Percentiles rank a stretch among this genome's conserved stretches.
Conservation (phyloP, 2,113 vertebrate species). For the Cyanoliseus patagonus region DNA sequence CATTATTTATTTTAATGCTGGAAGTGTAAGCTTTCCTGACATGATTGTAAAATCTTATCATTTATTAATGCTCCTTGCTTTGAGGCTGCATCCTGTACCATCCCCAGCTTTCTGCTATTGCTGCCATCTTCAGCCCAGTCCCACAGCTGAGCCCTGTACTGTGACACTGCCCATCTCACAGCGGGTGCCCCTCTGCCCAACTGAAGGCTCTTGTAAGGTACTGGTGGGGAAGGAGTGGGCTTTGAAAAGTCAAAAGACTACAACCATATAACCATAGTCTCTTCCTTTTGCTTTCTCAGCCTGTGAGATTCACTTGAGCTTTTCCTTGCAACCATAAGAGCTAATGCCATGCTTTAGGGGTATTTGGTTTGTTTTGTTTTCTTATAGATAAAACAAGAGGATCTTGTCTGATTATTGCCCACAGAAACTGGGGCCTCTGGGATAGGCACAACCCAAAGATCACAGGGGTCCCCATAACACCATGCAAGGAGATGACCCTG, state of each 20-base stretch:
- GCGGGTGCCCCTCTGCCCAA: not conserved
- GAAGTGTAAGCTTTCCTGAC: conserved; percentile 74
- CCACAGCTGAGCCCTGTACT: not conserved
- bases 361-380: not conserved
- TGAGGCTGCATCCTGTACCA: conserved; percentile 10
- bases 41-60: conserved; percentile 68
- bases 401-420: not conserved
- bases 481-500: not conserved
- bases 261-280: not conserved
- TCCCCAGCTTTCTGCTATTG: conserved; percentile 13
- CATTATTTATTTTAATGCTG: conserved; percentile 77
- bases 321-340: not conserved
- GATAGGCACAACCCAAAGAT: not conserved
- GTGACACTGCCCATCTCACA: fast-evolving
- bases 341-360: not conserved
- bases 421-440: not conserved
- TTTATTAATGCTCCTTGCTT: conserved; percentile 71
- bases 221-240: not conserved
- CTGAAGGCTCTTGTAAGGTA: fast-evolving
- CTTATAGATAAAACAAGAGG: not conserved
- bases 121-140: not conserved
- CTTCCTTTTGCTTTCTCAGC: conserved; percentile 18
- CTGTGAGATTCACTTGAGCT: not conserved
- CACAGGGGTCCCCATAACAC: fast-evolving
- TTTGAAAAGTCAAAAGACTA: not conserved